These are phyloP conservation scores for Spinus olivaceus DNA, from an alignment of 2,797 vertebrate species.

Conservation along the genomic window DNA sequence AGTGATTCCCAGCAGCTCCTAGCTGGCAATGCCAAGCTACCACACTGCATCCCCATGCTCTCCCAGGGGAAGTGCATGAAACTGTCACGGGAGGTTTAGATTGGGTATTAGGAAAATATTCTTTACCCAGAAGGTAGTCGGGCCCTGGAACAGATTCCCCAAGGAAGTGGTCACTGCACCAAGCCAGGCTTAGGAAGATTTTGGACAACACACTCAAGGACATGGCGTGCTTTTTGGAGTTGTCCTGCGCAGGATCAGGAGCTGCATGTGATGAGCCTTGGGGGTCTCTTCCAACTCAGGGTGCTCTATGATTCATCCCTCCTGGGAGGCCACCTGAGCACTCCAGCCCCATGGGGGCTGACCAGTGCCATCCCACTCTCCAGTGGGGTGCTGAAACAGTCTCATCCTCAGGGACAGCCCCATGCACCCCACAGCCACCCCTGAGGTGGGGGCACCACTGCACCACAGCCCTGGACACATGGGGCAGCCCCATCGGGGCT, in stretches of 20 bases:
- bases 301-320: neutral
- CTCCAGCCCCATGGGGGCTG: neutral
- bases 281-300: neutral
- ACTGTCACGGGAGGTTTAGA: neutral
- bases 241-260: neutral
- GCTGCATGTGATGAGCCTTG: accelerated
- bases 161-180: neutral
- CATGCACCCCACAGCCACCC: accelerated
- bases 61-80: neutral
- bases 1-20: neutral
- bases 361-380: neutral
- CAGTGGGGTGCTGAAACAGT: neutral
- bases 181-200: neutral
- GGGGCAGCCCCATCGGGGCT: accelerated
- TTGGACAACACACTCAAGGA: neutral
- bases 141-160: neutral
- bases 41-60: neutral
- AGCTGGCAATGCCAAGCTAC: neutral
- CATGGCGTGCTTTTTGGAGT: neutral
- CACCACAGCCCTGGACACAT: accelerated
- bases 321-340: neutral
- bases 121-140: neutral
- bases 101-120: neutral
- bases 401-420: neutral
- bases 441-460: neutral